Conservation (phyloP, 2,888 invertebrate species). For the Bembecia ichneumoniformis region DNA sequence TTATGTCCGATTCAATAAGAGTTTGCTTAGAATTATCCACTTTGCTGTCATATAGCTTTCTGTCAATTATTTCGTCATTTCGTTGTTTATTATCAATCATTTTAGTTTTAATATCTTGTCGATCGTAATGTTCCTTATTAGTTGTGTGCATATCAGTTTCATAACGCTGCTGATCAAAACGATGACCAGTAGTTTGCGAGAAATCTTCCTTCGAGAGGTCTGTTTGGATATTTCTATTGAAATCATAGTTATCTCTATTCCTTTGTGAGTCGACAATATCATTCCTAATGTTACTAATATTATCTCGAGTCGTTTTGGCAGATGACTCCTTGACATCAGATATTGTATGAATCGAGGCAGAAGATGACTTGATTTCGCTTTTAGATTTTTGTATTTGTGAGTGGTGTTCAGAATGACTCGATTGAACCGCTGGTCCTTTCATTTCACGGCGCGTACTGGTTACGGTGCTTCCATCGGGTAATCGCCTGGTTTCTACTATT, state of each 20-base stretch:
- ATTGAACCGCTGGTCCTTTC: conserved; percentile 43
- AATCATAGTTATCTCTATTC: conserved; percentile 45
- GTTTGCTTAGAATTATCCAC: conserved; percentile 15
- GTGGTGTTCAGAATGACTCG: conserved; percentile 41
- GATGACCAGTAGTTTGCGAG: conserved; percentile 4
- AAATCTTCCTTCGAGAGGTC: conserved; percentile 16
- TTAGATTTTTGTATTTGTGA: conserved; percentile 35
- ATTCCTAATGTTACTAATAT: conserved; percentile 22
- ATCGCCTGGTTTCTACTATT: conserved; percentile 76
- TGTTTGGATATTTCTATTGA: conserved; percentile 25
- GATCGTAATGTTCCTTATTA: conserved; percentile 1
- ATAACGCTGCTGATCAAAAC: conserved; percentile 4
- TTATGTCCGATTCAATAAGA: conserved; percentile 16
- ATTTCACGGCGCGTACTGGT: conserved; percentile 80
- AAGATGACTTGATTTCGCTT: conserved; percentile 37
- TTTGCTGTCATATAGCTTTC: conserved; percentile 9
- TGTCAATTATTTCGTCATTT: conserved; percentile 3
- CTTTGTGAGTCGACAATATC: conserved; percentile 52
- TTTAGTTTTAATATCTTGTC: conserved; percentile 2
- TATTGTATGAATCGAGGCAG: conserved; percentile 31
- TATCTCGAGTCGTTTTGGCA: conserved; percentile 30
- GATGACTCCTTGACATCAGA: conserved; percentile 34
- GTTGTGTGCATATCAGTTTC: conserved; percentile 1
- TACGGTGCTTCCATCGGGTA: conserved; percentile 77
- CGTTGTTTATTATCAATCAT: conserved; percentile 1